Conservation (phyloP, 37 sponge, comb jelly and placozoan species). For the Cliona cf. orientalis region DNA sequence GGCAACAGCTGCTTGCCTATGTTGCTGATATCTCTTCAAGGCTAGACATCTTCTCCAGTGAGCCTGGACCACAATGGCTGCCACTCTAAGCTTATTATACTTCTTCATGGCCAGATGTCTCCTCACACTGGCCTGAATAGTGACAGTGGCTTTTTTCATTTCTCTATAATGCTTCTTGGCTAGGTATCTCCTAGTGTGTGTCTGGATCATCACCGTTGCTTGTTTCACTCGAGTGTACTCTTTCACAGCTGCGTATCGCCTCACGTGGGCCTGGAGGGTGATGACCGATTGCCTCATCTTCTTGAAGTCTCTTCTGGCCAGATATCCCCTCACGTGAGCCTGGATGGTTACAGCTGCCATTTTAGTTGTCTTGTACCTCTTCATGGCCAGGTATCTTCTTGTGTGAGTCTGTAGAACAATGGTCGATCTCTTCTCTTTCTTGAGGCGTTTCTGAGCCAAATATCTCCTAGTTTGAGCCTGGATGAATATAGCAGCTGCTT, state of each 20-base stretch:
- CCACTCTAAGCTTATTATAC: conserved; percentile 6
- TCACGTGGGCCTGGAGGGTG: conserved; percentile 24
- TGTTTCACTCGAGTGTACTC: neutral
- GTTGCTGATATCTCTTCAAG: neutral
- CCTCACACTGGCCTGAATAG: conserved; percentile 45
- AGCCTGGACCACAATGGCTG: conserved; percentile 28
- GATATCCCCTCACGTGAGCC: conserved; percentile 4
- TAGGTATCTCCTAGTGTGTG: conserved; percentile 5
- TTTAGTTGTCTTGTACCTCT: conserved; percentile 13
- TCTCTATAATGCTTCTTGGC: neutral
- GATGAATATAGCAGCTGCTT: neutral
- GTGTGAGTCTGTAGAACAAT: conserved; percentile 29
- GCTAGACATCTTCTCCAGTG: neutral
- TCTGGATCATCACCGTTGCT: conserved; percentile 27
- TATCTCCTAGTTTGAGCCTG: neutral
- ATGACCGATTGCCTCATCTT: conserved; percentile 28
- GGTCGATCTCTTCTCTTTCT: conserved; percentile 25
- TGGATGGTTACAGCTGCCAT: conserved; percentile 45
- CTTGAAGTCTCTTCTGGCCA: conserved; percentile 7
- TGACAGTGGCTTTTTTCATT: neutral
- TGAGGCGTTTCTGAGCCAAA: neutral
- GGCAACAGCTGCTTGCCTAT: conserved; percentile 38
- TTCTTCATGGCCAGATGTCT: conserved; percentile 1
- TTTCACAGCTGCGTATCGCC: conserved; percentile 14
- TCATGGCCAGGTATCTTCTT: conserved; percentile 24